Evolutionary conservation across 2,797 vertebrate genomes (phyloP).

Genomic region (Coreius guichenoti): DNA sequence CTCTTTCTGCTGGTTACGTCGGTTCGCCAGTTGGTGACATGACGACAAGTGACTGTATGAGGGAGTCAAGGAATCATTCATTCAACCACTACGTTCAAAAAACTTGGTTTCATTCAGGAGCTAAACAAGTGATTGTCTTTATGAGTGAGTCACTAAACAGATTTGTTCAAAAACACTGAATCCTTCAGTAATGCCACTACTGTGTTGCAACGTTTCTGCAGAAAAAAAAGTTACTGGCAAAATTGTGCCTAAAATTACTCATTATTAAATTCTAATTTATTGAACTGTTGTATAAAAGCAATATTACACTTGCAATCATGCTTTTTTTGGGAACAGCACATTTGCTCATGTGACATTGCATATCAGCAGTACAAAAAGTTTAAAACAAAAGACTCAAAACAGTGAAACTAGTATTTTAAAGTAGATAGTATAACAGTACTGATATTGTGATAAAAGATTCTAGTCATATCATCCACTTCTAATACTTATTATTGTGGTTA

Average conservation of each 20-base stretch:
- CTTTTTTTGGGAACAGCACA: neutral
- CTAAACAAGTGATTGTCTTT: neutral
- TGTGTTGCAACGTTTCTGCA: neutral
- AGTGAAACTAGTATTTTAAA: neutral
- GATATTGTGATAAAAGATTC: neutral
- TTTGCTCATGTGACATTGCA: neutral
- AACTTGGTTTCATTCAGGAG: neutral
- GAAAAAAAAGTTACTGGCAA: neutral
- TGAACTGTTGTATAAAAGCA: neutral
- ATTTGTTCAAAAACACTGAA: neutral
- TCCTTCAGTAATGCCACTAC: neutral
- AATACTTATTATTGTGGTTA: conserved; percentile 7
- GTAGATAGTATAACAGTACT: neutral
- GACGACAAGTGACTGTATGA: neutral
- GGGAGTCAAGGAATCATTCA: neutral
- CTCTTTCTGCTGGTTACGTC: neutral
- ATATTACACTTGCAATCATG: neutral
- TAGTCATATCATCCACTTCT: neutral
- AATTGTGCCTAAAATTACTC: neutral
- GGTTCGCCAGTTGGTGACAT: conserved; percentile 1
- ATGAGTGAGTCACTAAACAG: neutral
- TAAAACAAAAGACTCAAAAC: neutral
- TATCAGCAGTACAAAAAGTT: neutral
- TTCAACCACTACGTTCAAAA: neutral
- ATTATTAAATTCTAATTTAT: neutral